phyloP scores from a whole-genome alignment of 2,888 invertebrate genomes.

The Lydus trimaculatus region DNA sequence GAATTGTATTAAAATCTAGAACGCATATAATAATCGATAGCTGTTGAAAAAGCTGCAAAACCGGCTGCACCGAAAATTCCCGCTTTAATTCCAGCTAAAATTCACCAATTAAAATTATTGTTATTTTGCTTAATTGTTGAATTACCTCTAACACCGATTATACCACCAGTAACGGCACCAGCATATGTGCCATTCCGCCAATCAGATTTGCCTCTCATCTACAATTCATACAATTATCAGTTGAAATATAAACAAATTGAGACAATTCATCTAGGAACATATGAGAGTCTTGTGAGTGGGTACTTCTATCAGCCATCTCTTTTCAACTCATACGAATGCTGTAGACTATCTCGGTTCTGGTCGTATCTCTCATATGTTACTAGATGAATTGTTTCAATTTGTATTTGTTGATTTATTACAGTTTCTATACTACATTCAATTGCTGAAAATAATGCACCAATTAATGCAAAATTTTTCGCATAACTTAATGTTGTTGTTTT shows the following conservation, averaged over 20 bases:
- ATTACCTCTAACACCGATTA: constrained; percentile 83
- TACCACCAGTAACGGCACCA: constrained; percentile 92
- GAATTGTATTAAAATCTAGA: constrained; percentile 47
- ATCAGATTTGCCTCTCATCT: constrained; percentile 85
- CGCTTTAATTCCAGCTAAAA: constrained; percentile 89
- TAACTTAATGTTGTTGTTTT: constrained; percentile 88
- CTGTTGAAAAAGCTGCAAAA: constrained; percentile 96
- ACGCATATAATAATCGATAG: constrained; percentile 95
- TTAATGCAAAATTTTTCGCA: constrained; percentile 97
- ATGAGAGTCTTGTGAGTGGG: too few species aligned
- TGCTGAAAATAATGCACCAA: constrained; percentile 93
- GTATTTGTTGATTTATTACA: constrained; percentile 61
- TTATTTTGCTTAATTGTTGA: neutral
- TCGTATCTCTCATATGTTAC: too few species aligned
- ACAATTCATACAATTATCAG: too few species aligned
- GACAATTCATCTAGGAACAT: too few species aligned
- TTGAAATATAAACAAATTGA: too few species aligned
- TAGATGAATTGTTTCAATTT: too few species aligned
- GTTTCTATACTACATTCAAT: constrained; percentile 96
- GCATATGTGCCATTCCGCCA: constrained; percentile 97
- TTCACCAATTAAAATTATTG: constrained; percentile 49
- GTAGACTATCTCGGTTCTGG: too few species aligned
- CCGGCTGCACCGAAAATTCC: constrained; percentile 94
- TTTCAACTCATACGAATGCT: too few species aligned
- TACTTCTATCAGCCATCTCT: too few species aligned